Evolutionary conservation across 2,113 vertebrate genomes (phyloP), one percentile per base, ranked within the genome.

Genomic region (Proteles cristata): DNA sequence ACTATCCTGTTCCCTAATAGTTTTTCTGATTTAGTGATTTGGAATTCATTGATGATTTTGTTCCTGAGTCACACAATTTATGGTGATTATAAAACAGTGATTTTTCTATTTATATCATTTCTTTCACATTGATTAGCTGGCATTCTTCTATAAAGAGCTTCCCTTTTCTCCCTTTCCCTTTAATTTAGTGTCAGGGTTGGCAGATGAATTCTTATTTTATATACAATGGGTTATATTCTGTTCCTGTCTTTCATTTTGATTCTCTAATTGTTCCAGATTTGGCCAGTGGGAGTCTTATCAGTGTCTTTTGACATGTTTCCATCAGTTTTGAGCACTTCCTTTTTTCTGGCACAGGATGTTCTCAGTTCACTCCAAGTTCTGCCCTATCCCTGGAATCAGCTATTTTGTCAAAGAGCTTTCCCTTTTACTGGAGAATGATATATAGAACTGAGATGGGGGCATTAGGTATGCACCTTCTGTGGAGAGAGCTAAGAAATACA

Each of bases 61-160:
- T 88, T 83, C 61, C 48, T 76, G 61, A 63, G 65, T 84, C 43
- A 12, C 77, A 9, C 65, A 5, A 61, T 61, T 84, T 92, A 65
- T 95, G 53, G 35, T 66, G 31, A 77, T 86, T 90, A 25, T 58
- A 63, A 80, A 92, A 31, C 45, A 58, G 31, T 90, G 65, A 25
- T 85, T 93, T 94, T 85, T 85, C 35, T 65, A 26, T 83, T 76
- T 94, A 77, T 88, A n/a, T 69, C 28, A 63, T 79, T 73, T 93
- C 39, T 87, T 93, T 84, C 28, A 80, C 53, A 26, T 79, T 96
- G 58, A 88, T 93, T 89, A 65, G 71, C 84, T 95, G 33, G 10
- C 63, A 66, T 93, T 95, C 53, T 93, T 90, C 79, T 85, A 8
- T 79, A 73, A 73, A 89, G 39, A 91, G 53, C 23, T 66, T 69